These are phyloP conservation scores for Euclidia mi DNA, from an alignment of 2,888 invertebrate species.

Conservation along the genomic window DNA sequence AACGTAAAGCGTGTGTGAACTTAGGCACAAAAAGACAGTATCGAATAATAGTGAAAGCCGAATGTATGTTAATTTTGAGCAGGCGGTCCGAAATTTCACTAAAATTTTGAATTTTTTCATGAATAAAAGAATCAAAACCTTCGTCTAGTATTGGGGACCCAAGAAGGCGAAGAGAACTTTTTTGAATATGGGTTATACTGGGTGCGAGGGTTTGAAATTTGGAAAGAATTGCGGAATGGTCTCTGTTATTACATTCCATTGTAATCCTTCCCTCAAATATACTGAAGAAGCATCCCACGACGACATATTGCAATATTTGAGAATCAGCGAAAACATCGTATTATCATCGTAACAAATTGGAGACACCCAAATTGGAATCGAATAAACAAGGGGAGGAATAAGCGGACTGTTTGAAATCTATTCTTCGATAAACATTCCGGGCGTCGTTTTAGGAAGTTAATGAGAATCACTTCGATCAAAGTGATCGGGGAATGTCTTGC, in stretches of 20 bases:
- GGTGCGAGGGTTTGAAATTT: too few relatives aligned
- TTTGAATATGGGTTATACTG: too few relatives aligned
- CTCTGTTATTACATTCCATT: slow-evolving; percentile 80
- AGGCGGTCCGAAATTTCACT: too few relatives aligned
- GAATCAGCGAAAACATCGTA: slow-evolving; percentile 64
- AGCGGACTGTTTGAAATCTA: slow-evolving; percentile 40
- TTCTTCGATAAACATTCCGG: slow-evolving; percentile 54
- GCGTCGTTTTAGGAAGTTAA: slow-evolving; percentile 58
- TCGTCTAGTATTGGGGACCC: too few relatives aligned
- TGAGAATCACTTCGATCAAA: slow-evolving; percentile 59
- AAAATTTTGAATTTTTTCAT: too few relatives aligned
- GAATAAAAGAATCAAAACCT: too few relatives aligned
- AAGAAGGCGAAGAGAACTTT: too few relatives aligned
- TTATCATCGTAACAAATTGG: slow-evolving; percentile 58
- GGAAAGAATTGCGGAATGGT: too few relatives aligned
- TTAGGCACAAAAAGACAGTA: too few relatives aligned
- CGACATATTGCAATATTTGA: slow-evolving; percentile 72
- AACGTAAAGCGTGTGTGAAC: too few relatives aligned
- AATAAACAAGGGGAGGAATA: slow-evolving; percentile 61
- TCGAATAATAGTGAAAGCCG: too few relatives aligned
- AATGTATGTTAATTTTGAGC: too few relatives aligned
- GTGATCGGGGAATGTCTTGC: slow-evolving; percentile 46
- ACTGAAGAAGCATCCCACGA: slow-evolving; percentile 60
- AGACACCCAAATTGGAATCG: slow-evolving; percentile 59
- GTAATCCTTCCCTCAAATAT: slow-evolving; percentile 61